Base-by-base conservation (phyloP, 2,113 vertebrate genomes). In the Kobus ellipsiprymnus region DNA sequence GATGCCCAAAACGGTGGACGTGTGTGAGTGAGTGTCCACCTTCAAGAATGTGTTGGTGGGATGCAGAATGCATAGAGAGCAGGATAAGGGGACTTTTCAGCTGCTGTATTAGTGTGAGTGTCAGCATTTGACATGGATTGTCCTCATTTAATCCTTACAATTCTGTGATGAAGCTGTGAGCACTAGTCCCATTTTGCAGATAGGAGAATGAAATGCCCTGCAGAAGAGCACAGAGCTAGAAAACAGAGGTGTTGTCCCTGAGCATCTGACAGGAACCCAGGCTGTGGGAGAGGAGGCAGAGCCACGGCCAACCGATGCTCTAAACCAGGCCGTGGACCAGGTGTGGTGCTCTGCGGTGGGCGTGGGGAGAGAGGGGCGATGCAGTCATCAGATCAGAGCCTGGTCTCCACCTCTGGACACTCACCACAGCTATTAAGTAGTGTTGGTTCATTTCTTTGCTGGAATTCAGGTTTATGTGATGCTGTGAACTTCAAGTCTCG, bases 401-500 rank as follows among this genome's bases (percentile, higher is more conserved):
- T 95, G 46, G n/a, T 46, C 93, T 85, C 77, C 48, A 48, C 46
- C 59, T 91, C 94, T 30, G 1, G 74, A 40, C 30, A 62, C 30
- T 67, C 44, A 95, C 15, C 59, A 81, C 92, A 85, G 82, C 94
- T 90, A 87, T 54, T 71, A 93, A 81, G 85, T 29, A 21, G 40
- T 78, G 84, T 95, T 96, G 74, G 80, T 96, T 94, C 57, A 82
- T 96, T 94, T 88, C 86, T 86, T 94, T 91, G 91, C 88, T 89
- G 95, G 90, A 82, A 91, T 78, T 96, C 87, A 44, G 88, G 82
- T 89, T 91, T 82, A 50, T 0, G 2, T 60, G 92, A 77, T 29
- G 88, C 57, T 71, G n/a, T 71, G n/a, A 71, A 40, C n/a, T 12
- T 71, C 5, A 71, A 71, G 67, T 21, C 67, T 71, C 10, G 36